Percentiles rank a stretch among this genome's conserved stretches.
These are phyloP conservation scores for Pelecanoides urinatrix DNA, from an alignment of 2,113 vertebrate genomes.

Conservation along the genomic window DNA sequence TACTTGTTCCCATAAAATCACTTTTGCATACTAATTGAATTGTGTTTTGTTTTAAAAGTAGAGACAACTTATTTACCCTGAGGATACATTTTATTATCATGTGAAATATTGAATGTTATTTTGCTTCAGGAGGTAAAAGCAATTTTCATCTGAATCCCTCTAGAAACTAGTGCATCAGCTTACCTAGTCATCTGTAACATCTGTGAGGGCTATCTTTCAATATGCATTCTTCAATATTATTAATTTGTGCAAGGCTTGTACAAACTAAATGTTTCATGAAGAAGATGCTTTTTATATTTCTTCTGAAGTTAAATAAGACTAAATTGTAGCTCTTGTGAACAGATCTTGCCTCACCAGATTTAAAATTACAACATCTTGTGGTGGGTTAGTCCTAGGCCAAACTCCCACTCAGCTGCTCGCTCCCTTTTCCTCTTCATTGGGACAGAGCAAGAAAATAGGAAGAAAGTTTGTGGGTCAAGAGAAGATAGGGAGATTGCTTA, in stretches of 20 bases:
- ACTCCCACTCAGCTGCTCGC: not conserved
- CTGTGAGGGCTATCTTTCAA: constrained; percentile 14
- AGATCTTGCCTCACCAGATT: not conserved
- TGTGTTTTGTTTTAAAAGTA: constrained; percentile 58
- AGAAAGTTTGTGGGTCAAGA: not conserved
- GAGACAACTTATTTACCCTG: constrained; percentile 50
- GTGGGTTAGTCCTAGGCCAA: not conserved
- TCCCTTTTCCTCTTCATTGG: not conserved
- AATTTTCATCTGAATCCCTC: constrained; percentile 68
- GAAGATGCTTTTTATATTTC: not conserved
- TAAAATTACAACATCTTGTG: not conserved
- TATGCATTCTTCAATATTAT: not conserved
- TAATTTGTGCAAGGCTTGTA: constrained; percentile 31
- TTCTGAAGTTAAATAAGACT: not conserved
- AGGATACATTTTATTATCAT: constrained; percentile 62
- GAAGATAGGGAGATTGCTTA: not conserved
- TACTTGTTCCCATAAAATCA: constrained; percentile 34
- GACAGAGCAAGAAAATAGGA: not conserved
- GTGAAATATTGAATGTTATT: constrained; percentile 62
- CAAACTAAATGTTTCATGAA: not conserved
- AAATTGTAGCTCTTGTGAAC: not conserved
- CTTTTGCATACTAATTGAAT: constrained; percentile 62
- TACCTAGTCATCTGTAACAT: constrained; percentile 54
- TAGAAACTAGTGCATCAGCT: constrained; percentile 49
- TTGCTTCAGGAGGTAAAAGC: constrained; percentile 67